Percentiles rank a stretch among this genome's conserved stretches.
phyloP scores from a whole-genome alignment of 2,888 invertebrate species.

The Pachydiplax longipennis region DNA sequence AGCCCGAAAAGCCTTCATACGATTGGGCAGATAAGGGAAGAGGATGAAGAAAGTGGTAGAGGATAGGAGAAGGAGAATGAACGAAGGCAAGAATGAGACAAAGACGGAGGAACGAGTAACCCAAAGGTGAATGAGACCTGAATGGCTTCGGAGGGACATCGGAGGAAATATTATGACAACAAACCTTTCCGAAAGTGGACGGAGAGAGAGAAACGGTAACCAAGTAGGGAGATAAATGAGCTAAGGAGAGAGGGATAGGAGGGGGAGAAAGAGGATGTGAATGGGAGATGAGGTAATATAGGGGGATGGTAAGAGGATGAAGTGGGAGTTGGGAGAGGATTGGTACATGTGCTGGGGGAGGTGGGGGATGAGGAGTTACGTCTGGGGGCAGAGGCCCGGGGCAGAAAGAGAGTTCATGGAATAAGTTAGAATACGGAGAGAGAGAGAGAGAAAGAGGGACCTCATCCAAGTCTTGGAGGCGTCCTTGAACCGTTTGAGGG shows the following conservation, averaged over 20 bases:
- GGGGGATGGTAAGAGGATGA: background rate
- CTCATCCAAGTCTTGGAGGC: background rate
- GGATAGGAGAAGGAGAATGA: background rate
- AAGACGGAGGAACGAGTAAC: background rate
- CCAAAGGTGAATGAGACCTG: background rate
- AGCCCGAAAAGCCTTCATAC: background rate
- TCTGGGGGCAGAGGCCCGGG: background rate
- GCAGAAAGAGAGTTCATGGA: background rate
- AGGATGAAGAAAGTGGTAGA: background rate
- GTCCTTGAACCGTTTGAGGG: background rate
- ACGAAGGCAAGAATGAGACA: background rate
- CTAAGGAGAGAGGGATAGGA: background rate
- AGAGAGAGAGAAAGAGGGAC: background rate
- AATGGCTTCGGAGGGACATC: background rate
- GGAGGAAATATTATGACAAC: background rate
- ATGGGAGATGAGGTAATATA: background rate
- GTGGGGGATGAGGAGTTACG: background rate
- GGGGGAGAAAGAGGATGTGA: background rate
- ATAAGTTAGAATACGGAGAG: background rate
- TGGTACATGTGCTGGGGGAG: background rate
- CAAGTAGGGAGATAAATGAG: background rate
- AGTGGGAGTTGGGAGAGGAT: background rate
- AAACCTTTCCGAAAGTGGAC: background rate
- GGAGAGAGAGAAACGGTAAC: background rate
- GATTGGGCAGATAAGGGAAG: background rate